These are phyloP conservation scores for Meloidogyne floridensis DNA, from an alignment of 1,140 invertebrate genomes.

Conservation along the genomic window DNA sequence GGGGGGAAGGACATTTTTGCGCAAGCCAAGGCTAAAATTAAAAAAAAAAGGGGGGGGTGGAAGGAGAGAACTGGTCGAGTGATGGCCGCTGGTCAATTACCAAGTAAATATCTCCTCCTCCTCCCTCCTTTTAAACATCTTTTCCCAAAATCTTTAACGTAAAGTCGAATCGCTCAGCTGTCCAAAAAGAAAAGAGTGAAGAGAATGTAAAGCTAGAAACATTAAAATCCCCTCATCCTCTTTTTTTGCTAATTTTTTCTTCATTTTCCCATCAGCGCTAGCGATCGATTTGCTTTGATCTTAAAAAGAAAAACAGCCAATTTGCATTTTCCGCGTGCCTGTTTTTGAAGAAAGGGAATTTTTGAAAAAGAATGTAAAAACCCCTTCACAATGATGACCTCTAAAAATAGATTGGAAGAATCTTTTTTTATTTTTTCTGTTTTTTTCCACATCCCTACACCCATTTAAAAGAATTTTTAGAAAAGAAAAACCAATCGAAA, in stretches of 20 bases:
- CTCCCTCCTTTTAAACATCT: background rate
- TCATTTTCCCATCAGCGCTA: background rate
- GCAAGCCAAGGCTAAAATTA: constrained; percentile 5
- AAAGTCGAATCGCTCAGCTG: background rate
- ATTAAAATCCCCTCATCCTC: background rate
- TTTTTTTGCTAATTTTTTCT: background rate
- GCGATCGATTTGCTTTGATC: background rate
- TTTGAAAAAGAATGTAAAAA: background rate
- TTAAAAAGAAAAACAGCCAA: background rate
- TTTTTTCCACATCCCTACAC: background rate
- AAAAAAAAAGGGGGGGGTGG: background rate
- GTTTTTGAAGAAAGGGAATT: background rate
- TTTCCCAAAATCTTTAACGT: background rate
- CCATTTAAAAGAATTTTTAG: background rate
- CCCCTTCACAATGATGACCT: background rate
- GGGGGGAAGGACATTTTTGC: background rate
- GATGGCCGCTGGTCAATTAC: constrained; percentile 2
- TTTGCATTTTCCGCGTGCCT: background rate
- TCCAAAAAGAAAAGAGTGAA: background rate
- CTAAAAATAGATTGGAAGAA: background rate
- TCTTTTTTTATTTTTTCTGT: background rate
- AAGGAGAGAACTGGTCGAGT: background rate
- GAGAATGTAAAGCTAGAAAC: too few species aligned
- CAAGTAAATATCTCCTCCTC: background rate
- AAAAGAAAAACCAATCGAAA: background rate